Evolutionary conservation across 1,140 invertebrate species (phyloP), one percentile per base, ranked within the genome.

Genomic region (Euura saliciscinereae): DNA sequence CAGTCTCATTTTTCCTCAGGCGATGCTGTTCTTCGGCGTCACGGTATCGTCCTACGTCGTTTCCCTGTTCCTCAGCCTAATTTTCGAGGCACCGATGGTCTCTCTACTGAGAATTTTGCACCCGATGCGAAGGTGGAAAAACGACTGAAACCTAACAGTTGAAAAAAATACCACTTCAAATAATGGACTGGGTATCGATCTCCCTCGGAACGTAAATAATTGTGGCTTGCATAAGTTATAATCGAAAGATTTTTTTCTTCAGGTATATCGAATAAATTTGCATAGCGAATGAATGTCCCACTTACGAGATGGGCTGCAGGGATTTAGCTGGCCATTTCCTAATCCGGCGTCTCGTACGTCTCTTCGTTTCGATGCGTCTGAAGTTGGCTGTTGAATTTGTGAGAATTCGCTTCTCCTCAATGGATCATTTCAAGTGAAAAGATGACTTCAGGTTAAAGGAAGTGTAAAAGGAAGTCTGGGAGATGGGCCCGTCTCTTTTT

Each of bases 71-170:
- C 71, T 83, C 11, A 82, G 81, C 59, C 72, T 84, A 2, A 51
- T 82, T 5, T 83, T 84, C 71, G 84, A 85, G 73, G 83, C 82
- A 13, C 81, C 82, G 4, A 78, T 84, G 77, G 82, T 84, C n/a
- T 82, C 82, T 4, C 72, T 85, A 8, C 65, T 84, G 6, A 75
- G 81, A 65, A 83, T 85, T 13, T 72, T 79, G 74, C 82, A 84
- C 77, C 83, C 82, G 11, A 72, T 82, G 44, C 78, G 83, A 43
- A 70, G 77, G 45, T 83, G 77, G 78, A 80, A 74, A 76, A 74
- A 71, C 45, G 74, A 77, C 10, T 79, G 43, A 68, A 8, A 69
- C 45, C 10, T 42, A 67, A 44, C 66, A 67, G 66, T 28, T 59
- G 51, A 59, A 11, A 59, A n/a, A 11, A 59, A 59, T 6, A 59